Evolutionary conservation across 2,113 vertebrate species (phyloP).

Genomic region (Melospiza georgiana): DNA sequence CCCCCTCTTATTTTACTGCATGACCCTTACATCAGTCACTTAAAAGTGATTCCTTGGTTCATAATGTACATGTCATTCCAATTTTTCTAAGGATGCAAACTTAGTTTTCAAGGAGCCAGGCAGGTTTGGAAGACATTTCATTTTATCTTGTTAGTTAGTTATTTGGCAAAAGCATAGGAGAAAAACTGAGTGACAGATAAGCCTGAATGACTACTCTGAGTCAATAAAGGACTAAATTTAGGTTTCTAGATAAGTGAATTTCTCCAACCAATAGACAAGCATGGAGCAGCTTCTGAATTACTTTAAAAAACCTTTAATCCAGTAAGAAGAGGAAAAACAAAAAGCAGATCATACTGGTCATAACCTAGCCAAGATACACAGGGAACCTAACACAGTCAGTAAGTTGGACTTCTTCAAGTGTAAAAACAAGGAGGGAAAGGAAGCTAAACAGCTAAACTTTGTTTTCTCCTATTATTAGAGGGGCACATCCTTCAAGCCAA

Average conservation of each 20-base stretch:
- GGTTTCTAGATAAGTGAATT: background rate
- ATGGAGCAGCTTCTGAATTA: background rate
- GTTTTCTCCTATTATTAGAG: background rate
- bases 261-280: background rate
- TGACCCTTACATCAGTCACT: background rate
- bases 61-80: background rate
- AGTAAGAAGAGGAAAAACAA: background rate
- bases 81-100: background rate
- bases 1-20: background rate
- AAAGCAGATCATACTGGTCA: background rate
- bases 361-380: background rate
- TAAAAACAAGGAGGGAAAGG: background rate
- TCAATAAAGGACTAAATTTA: background rate
- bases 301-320: background rate
- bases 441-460: background rate
- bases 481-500: background rate
- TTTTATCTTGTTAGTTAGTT: background rate
- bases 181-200: conserved; percentile 4
- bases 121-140: background rate
- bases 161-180: background rate
- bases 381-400: background rate
- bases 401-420: background rate
- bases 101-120: background rate
- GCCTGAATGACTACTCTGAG: background rate
- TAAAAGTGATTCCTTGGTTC: background rate